Conservation (phyloP, 2,888 invertebrate genomes). For the Acanthosepion esculentum region DNA sequence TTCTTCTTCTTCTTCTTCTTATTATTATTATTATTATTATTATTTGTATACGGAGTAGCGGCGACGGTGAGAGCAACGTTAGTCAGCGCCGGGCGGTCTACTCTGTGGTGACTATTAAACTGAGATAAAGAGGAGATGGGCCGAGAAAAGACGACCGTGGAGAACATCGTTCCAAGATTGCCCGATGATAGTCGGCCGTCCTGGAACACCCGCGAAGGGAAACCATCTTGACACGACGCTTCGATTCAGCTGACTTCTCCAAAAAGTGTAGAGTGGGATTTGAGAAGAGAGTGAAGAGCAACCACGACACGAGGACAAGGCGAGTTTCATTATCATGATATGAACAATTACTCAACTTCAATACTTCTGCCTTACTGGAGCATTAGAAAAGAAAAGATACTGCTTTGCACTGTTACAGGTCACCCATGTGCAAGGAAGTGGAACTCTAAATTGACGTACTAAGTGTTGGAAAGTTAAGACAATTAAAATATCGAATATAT, state of each 20-base stretch:
- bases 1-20: not conserved
- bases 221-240: not conserved
- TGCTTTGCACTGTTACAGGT: not conserved
- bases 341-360: not conserved
- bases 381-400: not conserved
- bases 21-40: no score
- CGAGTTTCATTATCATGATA: not conserved
- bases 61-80: not conserved
- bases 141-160: not conserved
- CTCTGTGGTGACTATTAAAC: not conserved
- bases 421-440: not conserved
- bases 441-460: not conserved
- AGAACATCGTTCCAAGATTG: not conserved
- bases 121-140: not conserved
- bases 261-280: not conserved
- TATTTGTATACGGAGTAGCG: not conserved
- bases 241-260: slow-evolving; percentile 33
- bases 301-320: not conserved
- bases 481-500: no score
- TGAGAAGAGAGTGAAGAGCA: not conserved
- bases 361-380: not conserved
- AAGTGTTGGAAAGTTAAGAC: not conserved
- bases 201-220: not conserved
- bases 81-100: not conserved
- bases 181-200: not conserved